Evolutionary conservation across 2,113 vertebrate genomes (phyloP), one percentile per base, ranked within the genome.

Genomic region (Alethe diademata): DNA sequence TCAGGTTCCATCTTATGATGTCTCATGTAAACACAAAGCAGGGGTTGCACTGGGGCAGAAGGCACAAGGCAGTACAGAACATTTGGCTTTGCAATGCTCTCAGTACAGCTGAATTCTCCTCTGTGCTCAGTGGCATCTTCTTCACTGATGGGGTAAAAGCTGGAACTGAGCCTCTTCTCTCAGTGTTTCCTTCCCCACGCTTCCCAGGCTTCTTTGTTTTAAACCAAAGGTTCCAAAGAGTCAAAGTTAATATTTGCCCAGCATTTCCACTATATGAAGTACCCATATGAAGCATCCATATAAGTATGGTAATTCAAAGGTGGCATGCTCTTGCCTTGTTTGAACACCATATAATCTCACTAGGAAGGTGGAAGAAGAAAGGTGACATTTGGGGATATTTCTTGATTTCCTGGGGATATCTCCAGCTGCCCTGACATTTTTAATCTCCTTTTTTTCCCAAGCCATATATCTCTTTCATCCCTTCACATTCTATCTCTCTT

Each of bases 191-290:
- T 79, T 76, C 78, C 93, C 33, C 24, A 42, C 19, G 2, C 62
- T 71, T 95, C 81, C 38, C n/a, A 53, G 82, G 15, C 51, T 65
- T n/a, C 58, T 91, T 88, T 88, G 70, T 80, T 70, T 82, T 43
- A 90, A 91, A 72, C 26, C 38, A 38, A 62, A 87, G 78, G 33
- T 45, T 92, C 58, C 35, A 48, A 65, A 80, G 70, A 82, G 58
- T 88, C 75, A 75, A 57, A 85, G 78, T 71, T 91, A 90, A 67
- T 91, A 92, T 92, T 94, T 95, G 74, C 61, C 40, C 66, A 70
- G 58, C 42, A 86, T 66, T 92, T 94, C 74, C 47, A 54, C 78
- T n/a, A 7, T 60, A 40, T 60, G 67, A 93, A 85, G 71, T 73
- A 61, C 50, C 48, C 26, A 3, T 61, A 61, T 50, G 73, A 92